These are phyloP conservation scores for Batillaria attramentaria DNA, from an alignment of 1,140 invertebrate species.

Conservation along the genomic window DNA sequence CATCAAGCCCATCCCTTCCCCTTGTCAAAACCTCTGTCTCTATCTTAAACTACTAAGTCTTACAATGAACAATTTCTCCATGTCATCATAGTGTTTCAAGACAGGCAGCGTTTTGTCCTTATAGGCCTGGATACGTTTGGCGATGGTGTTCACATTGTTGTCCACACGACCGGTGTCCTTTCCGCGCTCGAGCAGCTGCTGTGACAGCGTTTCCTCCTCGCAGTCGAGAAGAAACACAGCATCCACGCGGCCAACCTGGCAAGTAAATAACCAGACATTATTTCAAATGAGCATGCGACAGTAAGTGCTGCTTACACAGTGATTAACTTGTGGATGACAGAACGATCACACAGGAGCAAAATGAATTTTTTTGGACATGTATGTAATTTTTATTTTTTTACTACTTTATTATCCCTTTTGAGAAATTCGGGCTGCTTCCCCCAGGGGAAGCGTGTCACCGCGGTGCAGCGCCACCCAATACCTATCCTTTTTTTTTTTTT, in stretches of 20 bases:
- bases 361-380: too few relatives aligned
- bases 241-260: constrained; percentile 63
- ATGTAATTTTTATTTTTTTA: too few relatives aligned
- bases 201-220: constrained; percentile 60
- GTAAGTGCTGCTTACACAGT: too few relatives aligned
- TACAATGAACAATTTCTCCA: constrained; percentile 69
- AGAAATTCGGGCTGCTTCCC: too few relatives aligned
- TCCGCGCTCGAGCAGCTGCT: constrained; percentile 53
- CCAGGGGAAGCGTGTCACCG: too few relatives aligned
- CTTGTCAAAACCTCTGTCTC: constrained; percentile 23
- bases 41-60: constrained; percentile 29
- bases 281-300: too few relatives aligned
- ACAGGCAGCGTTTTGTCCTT: constrained; percentile 88
- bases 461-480: too few relatives aligned
- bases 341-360: too few relatives aligned
- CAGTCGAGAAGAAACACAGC: constrained; percentile 66
- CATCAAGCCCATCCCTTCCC: background rate
- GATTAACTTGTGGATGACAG: too few relatives aligned
- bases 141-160: constrained; percentile 87
- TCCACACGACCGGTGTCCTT: constrained; percentile 78
- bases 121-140: constrained; percentile 86
- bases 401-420: too few relatives aligned
- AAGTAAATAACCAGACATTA: too few relatives aligned
- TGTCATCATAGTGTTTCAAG: constrained; percentile 85
- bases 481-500: too few relatives aligned